Evolutionary conservation across 2,113 vertebrate genomes (phyloP).

Genomic region (Arvicanthis niloticus): DNA sequence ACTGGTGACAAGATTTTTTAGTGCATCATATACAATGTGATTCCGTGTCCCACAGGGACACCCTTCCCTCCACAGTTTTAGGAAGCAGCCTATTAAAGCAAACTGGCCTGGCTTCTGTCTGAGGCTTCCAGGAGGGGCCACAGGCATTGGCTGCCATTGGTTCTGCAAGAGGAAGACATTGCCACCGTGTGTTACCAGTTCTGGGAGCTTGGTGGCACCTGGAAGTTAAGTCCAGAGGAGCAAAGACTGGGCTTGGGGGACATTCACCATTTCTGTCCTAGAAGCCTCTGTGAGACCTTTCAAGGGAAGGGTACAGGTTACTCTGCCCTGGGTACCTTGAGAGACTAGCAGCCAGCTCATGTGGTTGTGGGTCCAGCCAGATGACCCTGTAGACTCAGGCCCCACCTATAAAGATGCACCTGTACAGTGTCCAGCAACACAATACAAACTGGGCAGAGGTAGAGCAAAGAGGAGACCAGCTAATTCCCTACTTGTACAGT

Average conservation of each 20-base stretch:
- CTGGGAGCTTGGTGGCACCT: neutral
- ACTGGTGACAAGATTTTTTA: neutral
- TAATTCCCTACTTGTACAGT: rapidly evolving
- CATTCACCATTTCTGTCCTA: too few relatives aligned
- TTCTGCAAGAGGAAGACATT: too few relatives aligned
- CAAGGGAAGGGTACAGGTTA: too few relatives aligned
- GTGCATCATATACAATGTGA: neutral
- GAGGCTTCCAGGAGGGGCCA: too few relatives aligned
- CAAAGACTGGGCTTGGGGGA: rapidly evolving
- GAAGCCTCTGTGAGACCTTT: neutral
- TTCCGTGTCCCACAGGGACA: neutral
- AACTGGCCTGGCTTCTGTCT: neutral
- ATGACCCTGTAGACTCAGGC: too few relatives aligned
- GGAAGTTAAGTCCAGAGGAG: rapidly evolving
- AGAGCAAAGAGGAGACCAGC: too few relatives aligned
- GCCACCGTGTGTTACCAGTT: too few relatives aligned
- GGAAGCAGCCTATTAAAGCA: neutral
- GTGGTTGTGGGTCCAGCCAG: neutral
- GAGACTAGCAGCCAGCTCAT: neutral
- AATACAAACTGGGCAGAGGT: neutral
- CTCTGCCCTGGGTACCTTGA: rapidly evolving
- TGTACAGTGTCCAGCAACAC: too few relatives aligned
- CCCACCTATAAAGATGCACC: neutral
- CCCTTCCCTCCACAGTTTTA: neutral
- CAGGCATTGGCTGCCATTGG: neutral